Conservation (phyloP, 2,113 vertebrate genomes). For the Oncorhynchus masou region DNA sequence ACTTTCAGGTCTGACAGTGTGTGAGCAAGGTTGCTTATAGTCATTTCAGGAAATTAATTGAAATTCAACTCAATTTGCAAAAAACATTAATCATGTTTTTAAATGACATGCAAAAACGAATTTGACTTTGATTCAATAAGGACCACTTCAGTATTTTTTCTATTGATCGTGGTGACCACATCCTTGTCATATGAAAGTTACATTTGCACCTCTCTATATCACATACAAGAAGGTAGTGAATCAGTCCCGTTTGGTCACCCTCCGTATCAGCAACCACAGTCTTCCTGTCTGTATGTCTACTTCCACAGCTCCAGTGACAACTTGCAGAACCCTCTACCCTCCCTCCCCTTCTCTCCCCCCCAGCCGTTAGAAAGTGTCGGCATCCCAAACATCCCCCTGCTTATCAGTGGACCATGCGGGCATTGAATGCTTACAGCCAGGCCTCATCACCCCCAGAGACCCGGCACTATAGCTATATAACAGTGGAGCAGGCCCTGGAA, state of each 20-base stretch:
- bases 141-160: not conserved
- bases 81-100: not conserved
- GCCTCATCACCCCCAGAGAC: not conserved
- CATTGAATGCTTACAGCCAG: not conserved
- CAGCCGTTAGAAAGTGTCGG: not conserved
- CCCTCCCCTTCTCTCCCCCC: not conserved
- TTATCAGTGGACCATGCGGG: not conserved
- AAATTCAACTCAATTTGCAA: not conserved
- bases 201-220: not conserved
- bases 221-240: not conserved
- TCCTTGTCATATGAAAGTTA: not conserved
- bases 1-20: not conserved
- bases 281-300: not conserved
- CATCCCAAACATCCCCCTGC: conserved; percentile 1
- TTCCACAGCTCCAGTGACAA: not conserved
- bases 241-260: not conserved
- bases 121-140: not conserved
- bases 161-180: not conserved
- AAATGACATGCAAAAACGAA: not conserved
- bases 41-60: not conserved
- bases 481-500: not conserved
- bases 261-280: not conserved
- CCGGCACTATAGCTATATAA: not conserved
- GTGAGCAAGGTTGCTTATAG: not conserved
- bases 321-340: not conserved